A percentile compares a stretch with the other conserved stretches of the same genome.
phyloP scores from a whole-genome alignment of 53 echinoderm and acorn worm species.

The Temnopleurus reevesii region DNA sequence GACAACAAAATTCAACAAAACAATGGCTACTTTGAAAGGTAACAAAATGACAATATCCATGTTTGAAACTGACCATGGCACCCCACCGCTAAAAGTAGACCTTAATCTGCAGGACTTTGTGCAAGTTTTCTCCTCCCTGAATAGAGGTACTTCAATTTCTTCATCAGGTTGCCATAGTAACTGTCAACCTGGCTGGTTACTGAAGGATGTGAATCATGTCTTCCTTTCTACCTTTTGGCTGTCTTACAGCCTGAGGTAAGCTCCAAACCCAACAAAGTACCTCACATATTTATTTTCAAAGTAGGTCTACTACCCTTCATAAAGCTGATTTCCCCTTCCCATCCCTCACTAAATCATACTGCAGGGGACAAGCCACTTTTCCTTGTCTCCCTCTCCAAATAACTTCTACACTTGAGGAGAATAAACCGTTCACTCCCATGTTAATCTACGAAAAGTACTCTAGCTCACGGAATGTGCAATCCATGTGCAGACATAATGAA shows the following conservation, averaged over 20 bases:
- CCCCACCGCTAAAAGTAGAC: too few relatives aligned
- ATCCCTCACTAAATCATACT: not conserved
- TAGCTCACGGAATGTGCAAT: not conserved
- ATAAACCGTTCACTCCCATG: not conserved
- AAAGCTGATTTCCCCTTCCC: not conserved
- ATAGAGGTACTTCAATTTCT: not conserved
- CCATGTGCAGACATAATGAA: not conserved
- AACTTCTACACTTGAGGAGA: not conserved
- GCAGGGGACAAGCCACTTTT: not conserved
- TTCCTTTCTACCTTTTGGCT: constrained; percentile 29
- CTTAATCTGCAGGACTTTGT: too few relatives aligned
- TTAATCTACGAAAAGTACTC: not conserved
- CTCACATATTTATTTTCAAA: not conserved
- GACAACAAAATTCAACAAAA: too few relatives aligned
- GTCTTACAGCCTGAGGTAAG: not conserved
- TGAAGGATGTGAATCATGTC: constrained; percentile 37
- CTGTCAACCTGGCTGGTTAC: constrained; percentile 14
- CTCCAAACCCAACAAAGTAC: not conserved
- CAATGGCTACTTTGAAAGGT: too few relatives aligned
- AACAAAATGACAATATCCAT: too few relatives aligned
- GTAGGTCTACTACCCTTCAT: not conserved
- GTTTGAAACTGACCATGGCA: too few relatives aligned
- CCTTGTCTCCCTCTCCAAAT: not conserved
- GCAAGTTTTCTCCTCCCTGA: not conserved
- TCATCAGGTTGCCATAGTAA: not conserved